Base-by-base conservation (phyloP, 1,140 invertebrate species). In the Drosophila orena region DNA sequence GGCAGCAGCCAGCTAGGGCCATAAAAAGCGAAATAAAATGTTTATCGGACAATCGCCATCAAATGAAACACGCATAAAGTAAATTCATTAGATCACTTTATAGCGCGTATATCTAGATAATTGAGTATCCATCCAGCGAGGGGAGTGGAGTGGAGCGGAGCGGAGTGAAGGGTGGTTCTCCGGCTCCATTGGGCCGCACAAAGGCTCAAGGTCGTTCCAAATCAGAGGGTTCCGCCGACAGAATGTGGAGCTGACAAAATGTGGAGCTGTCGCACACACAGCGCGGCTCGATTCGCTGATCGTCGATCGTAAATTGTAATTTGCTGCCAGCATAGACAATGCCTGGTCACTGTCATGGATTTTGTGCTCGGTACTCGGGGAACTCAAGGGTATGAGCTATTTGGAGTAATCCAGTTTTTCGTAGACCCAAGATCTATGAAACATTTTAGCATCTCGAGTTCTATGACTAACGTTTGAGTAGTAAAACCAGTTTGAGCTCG, bases 201-300 rank as follows among this genome's bases (percentile, higher is more conserved):
- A 68, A 68, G 49, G 22, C 74, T 79, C 83, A 86, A 86, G 83
- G 83, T 86, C 83, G 83, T 86, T 79, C 71, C 83, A 62, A 78
- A 76, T 66, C 77, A 86, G 64, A 69, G 83, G 61, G 46, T 69
- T 57, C 59, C 53, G 62, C 70, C 46, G 37, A 27, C 35, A 10
- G 14, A 12, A 38, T 30, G 30, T 30, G 30, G 24, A 37, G 69
- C 69, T 65, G 77, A 73, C 77, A 79, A 70, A 71, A 81, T 81
- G 71, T 71, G 77, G 62, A 60, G 64, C 64, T 71, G 47, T 61
- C 49, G 43, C 24, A 24, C 24, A 24, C 22, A 22, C 22, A 22
- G 22, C 15, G 12, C 17, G 11, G 22, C 42, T 64, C 64, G 46
- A 68, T 64, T 55, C 20, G 46, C 72, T 61, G 66, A 70, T 70